Percentiles rank a stretch among this genome's conserved stretches.
These are phyloP conservation scores for Psettodes erumei DNA, from an alignment of 2,113 vertebrate species.

Conservation along the genomic window DNA sequence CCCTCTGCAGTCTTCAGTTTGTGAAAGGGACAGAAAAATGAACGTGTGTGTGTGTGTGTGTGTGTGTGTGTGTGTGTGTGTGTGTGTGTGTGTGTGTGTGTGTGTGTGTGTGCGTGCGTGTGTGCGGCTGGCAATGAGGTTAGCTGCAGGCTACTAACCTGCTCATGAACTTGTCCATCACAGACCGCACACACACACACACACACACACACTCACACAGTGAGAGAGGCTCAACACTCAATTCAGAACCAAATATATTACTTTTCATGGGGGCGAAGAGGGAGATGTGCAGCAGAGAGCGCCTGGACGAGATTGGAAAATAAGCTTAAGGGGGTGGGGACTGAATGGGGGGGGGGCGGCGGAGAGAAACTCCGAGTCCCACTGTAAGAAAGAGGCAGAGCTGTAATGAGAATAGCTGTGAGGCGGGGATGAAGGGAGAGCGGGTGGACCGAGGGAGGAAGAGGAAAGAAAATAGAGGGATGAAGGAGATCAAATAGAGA, in stretches of 20 bases:
- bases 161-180: constrained; percentile 35
- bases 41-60: not conserved
- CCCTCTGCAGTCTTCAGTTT: constrained; percentile 2
- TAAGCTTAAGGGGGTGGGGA: constrained; percentile 2
- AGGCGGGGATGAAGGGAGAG: not conserved
- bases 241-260: constrained; percentile 38
- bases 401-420: constrained; percentile 31
- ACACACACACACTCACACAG: constrained; percentile 11
- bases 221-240: constrained; percentile 1
- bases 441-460: not conserved
- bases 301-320: constrained; percentile 30
- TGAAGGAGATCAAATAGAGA: not conserved
- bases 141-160: constrained; percentile 46
- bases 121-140: constrained; percentile 24
- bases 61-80: not conserved
- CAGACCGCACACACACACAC: constrained; percentile 22
- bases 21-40: too few relatives aligned
- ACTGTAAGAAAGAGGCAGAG: constrained; percentile 6
- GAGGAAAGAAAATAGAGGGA: not conserved
- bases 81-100: not conserved
- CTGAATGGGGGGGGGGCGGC: not conserved
- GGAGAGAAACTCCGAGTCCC: not conserved
- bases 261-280: constrained; percentile 23
- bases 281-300: constrained; percentile 32
- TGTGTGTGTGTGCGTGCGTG: not conserved